Evolutionary conservation across 2,113 vertebrate species (phyloP).

Genomic region (Peromyscus maniculatus): DNA sequence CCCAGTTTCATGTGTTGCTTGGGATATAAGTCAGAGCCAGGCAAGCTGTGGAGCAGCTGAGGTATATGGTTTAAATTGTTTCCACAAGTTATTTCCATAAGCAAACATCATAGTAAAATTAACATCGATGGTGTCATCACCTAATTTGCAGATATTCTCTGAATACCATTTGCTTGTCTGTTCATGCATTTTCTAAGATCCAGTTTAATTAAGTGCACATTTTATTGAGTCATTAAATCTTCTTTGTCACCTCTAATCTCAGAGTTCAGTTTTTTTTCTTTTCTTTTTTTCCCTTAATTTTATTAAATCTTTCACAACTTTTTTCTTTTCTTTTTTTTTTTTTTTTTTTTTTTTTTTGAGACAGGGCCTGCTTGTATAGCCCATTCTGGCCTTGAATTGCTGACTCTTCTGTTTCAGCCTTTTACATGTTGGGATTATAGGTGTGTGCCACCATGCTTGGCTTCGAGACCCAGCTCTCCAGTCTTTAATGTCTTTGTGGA

Average conservation of each 20-base stretch:
- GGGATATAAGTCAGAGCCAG: not conserved
- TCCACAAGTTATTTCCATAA: not conserved
- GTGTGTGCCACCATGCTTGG: not conserved
- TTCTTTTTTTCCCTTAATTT: not conserved
- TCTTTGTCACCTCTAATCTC: not conserved
- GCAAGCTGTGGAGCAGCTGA: not conserved
- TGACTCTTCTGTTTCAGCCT: not conserved
- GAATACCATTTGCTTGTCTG: not conserved
- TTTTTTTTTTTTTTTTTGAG: not conserved
- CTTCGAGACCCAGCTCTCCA: not conserved
- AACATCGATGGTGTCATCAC: not conserved
- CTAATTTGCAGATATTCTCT: not conserved
- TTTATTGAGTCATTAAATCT: not conserved
- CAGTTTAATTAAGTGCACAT: not conserved
- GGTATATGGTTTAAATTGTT: not conserved
- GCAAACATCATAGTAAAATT: not conserved
- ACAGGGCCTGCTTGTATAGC: not conserved
- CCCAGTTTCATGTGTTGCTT: not conserved
- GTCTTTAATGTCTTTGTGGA: not conserved
- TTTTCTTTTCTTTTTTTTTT: not conserved
- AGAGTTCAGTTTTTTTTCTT: not conserved
- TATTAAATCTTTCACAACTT: not conserved
- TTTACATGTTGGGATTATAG: not conserved
- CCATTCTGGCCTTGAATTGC: not conserved
- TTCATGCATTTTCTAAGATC: not conserved